A percentile compares a stretch with the other conserved stretches of the same genome.
phyloP scores from a whole-genome alignment of 2,797 vertebrate species.

The Periparus ater region DNA sequence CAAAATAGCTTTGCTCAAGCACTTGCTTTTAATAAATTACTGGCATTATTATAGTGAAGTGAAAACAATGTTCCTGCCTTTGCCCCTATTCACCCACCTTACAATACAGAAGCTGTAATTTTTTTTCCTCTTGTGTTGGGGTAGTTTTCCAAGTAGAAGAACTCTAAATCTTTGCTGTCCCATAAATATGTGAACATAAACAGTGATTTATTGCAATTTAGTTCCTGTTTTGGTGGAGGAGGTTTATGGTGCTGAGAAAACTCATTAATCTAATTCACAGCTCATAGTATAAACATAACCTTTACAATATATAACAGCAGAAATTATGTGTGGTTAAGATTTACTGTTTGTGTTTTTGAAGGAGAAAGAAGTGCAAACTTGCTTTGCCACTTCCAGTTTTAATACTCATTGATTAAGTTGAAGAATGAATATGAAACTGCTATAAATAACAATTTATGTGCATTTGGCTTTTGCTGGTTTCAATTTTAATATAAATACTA shows the following conservation, averaged over 20 bases:
- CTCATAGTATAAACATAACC: conserved; percentile 78
- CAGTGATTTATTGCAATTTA: conserved; percentile 79
- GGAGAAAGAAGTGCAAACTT: conserved; percentile 57
- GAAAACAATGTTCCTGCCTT: conserved; percentile 42
- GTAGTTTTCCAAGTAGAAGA: conserved; percentile 63
- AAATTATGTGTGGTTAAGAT: conserved; percentile 74
- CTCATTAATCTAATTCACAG: conserved; percentile 81
- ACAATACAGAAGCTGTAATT: conserved; percentile 46
- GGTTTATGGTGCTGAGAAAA: conserved; percentile 77
- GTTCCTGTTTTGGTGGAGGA: conserved; percentile 74
- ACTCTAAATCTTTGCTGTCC: conserved; percentile 73
- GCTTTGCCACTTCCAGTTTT: conserved; percentile 55
- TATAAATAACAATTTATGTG: conserved; percentile 46
- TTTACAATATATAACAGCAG: conserved; percentile 77
- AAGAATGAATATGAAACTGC: conserved; percentile 56
- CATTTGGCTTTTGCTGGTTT: conserved; percentile 30
- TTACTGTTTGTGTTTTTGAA: conserved; percentile 72
- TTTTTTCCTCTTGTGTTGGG: conserved; percentile 70
- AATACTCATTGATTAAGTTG: conserved; percentile 66
- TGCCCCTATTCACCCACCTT: conserved; percentile 54
- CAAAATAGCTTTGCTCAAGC: conserved; percentile 38
- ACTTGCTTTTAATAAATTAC: conserved; percentile 68
- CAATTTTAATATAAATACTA: conserved; percentile 4
- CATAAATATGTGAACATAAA: conserved; percentile 77
- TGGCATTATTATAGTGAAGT: conserved; percentile 48